Evolutionary conservation across 2,113 vertebrate species (phyloP), one percentile per base, ranked within the genome.

Genomic region (Cryptotis parvus): DNA sequence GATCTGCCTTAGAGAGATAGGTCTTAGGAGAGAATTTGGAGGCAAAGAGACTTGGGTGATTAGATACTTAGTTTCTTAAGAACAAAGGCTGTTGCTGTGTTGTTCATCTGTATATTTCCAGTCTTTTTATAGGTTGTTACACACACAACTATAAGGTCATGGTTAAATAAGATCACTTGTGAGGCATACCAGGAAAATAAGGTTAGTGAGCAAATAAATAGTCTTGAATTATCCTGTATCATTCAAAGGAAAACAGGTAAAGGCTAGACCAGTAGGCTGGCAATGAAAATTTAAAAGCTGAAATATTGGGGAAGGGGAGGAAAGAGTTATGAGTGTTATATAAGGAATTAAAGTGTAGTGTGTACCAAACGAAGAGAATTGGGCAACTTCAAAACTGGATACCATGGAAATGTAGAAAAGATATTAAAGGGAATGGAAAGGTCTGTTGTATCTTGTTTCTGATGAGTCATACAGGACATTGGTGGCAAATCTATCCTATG

Each of bases 71-170:
- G 41, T 81, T 80, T 55, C 45, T 70, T 70, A 90, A 77, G 41
- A 31, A 1, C 35, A 84, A 68, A 43, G 35, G 61, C 35, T 43
- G 0, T 79, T 82, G 35, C 31, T 43, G 1, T n/a, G 24, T 65
- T 94, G 29, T 89, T 94, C 9, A 24, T 66, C 33, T 83, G 4
- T 89, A 9, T 78, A n/a, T 94, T 70, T 87, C 78, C 9, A 72
- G 10, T 61, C 69, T 88, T 91, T 77, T 22, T 61, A 35, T 76
- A 45, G 63, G 55, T 58, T 41, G 24, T 45, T 27, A 43, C 35
- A 27, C 35, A 27, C 3, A 73, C 14, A 74, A 49, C 1, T 82
- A 9, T 89, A 78, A 58, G n/a, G 69, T 94, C 22, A 43, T 76
- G 77, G 33, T 89, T 84, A 45, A 7, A 43, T 73, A 45, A 45